Evolutionary conservation across 2,888 invertebrate genomes (phyloP), one percentile per base, ranked within the genome.

Genomic region (Lasioglossum morio): DNA sequence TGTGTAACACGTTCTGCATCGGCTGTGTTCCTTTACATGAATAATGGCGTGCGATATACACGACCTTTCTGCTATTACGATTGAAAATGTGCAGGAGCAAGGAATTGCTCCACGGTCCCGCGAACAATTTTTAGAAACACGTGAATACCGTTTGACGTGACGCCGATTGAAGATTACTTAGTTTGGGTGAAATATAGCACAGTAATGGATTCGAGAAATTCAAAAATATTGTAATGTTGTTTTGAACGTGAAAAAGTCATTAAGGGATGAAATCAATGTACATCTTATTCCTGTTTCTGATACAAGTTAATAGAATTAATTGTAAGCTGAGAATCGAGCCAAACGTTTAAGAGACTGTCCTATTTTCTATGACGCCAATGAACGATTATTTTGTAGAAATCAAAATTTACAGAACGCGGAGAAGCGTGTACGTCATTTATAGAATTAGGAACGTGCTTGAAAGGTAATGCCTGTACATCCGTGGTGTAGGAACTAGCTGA

Each of bases 21-120:
- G 66, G 4, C 66, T 66, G 16, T 66, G 8, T 66, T 63, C 63
- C 66, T 34, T 66, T 34, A 34, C 66, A 66, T 66, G 66, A 66
- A 66, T 66, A 66, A 30, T 34, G 23, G 19, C 19, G 7, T 34
- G 66, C 30, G 19, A 23, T 66, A 23, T 34, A 34, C 66, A 10
- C 30, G 23, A 34, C 34, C 4, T 66, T 66, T 34, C 34, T 23
- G 19, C 34, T 23, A 34, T 34, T 66, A 23, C 19, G 34, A 23
- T 66, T 66, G 66, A 66, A 66, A 66, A 8, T 34, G 66, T 10
- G 34, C 66, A 19, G 34, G 8, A 34, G 7, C 34, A 34, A 66
- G 16, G 34, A 23, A 66, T 66, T 19, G 60, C 27, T 14, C 14
- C 60, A 5, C 14, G 0, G 60, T 60, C 27, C 27, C 27, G 1